phyloP scores from a whole-genome alignment of 2,888 invertebrate genomes.

The Bombylius discolor region DNA sequence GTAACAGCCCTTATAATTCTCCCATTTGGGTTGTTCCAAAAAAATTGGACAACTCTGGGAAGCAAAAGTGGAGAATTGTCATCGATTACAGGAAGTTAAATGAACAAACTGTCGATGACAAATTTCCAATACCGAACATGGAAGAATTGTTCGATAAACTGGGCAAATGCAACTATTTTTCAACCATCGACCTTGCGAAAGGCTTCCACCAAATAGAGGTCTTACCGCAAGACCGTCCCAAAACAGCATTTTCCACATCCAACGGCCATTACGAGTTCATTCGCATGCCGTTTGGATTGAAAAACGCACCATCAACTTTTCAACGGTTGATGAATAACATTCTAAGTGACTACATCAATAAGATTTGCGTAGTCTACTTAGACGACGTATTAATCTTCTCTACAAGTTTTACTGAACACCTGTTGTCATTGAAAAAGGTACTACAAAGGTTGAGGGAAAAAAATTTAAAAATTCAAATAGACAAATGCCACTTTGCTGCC shows the following conservation, averaged over 20 bases:
- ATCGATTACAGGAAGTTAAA: slow-evolving; percentile 4
- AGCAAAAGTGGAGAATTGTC: slow-evolving; percentile 12
- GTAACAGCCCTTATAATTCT: slow-evolving; percentile 8
- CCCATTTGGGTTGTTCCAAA: not conserved
- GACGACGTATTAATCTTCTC: slow-evolving; percentile 20
- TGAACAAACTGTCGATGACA: slow-evolving; percentile 3
- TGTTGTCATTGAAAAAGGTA: not conserved
- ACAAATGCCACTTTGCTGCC: slow-evolving; percentile 5
- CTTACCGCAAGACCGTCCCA: slow-evolving; percentile 14
- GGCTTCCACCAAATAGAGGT: slow-evolving; percentile 22
- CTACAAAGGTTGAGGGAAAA: slow-evolving; percentile 1
- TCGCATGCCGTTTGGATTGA: slow-evolving; percentile 24
- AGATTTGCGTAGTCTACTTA: slow-evolving; percentile 18
- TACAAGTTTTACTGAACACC: slow-evolving; percentile 8
- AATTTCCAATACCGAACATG: slow-evolving; percentile 7
- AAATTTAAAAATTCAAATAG: slow-evolving; percentile 5
- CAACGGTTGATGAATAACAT: slow-evolving; percentile 24
- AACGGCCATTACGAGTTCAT: slow-evolving; percentile 22
- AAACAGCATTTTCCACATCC: slow-evolving; percentile 22
- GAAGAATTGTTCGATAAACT: slow-evolving; percentile 10
- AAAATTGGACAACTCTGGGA: not conserved
- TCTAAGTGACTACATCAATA: slow-evolving; percentile 12
- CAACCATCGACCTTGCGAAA: slow-evolving; percentile 17
- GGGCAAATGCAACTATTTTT: slow-evolving; percentile 17
- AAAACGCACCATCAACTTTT: slow-evolving; percentile 24